Base-by-base conservation (phyloP, 2,888 invertebrate species). In the Trichopoda pennipes region DNA sequence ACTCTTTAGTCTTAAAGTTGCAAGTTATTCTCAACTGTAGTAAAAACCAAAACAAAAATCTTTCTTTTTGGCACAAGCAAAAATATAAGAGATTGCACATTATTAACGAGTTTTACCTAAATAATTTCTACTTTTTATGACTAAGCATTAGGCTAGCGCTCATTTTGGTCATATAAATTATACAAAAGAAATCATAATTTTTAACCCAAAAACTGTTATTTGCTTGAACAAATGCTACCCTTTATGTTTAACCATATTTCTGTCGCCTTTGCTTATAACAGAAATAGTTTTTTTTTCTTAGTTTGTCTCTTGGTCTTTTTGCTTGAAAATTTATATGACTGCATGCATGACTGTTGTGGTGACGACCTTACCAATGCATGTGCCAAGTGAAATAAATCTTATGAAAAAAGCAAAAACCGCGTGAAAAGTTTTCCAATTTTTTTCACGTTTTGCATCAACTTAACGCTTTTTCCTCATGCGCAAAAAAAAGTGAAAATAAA, bases 301-400 rank as follows among this genome's bases (percentile, higher is more conserved):
- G 1, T 35, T 42, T 51, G 60, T n/a, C 53, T 66, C 21, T 44
- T 44, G 14, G 28, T 47, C 35, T 74, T 70, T 28, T 42, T 79
- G 72, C 51, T 68, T n/a, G 38, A 17, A 61, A 28, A 61, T 64
- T 60, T 19, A 35, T 19, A 63, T 35, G 44, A 61, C 73, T 76
- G 74, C 69, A 49, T 73, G 72, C 75, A 80, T 68, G 79, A 68
- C 75, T 72, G 75, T 76, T 82, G 72, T 68, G 81, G 79, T 83
- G 82, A 80, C 84, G 81, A 85, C 85, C 85, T 83, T 80, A 79
- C 73, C 80, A 69, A 68, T 74, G 79, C 80, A 55, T 84, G 85
- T 85, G 86, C 85, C 86, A 86, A 86, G 83, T 85, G 81, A 86
- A 86, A 89, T 88, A 89, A 88, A 88, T 88, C 89, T 89, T 87